These are phyloP conservation scores for Struthio camelus DNA, from an alignment of 2,113 vertebrate species.

Conservation along the genomic window DNA sequence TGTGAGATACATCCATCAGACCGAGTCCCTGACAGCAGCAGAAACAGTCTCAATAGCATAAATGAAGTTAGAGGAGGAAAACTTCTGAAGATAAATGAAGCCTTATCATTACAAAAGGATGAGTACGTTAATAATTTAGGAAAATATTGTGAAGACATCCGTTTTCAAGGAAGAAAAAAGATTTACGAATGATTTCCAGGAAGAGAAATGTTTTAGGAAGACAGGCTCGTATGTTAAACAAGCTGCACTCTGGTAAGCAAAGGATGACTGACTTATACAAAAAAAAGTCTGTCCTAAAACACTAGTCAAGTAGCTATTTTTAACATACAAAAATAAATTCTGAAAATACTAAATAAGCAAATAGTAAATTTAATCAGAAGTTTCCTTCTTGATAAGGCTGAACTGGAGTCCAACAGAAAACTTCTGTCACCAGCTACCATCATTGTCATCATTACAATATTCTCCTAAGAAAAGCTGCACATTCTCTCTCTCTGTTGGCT, in stretches of 20 bases:
- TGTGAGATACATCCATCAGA: background rate
- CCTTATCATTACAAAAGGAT: background rate
- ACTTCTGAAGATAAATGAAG: slow-evolving; percentile 37
- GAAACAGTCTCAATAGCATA: background rate
- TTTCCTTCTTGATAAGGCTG: background rate
- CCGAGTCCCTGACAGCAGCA: background rate
- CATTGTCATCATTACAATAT: background rate
- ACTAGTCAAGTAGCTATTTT: background rate
- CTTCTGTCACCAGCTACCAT: background rate
- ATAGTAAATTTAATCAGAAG: background rate
- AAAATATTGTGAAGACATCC: slow-evolving; percentile 22
- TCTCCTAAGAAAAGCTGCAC: background rate
- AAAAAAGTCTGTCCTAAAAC: background rate
- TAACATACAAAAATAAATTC: background rate
- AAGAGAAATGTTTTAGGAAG: background rate
- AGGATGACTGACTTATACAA: background rate
- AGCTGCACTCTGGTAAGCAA: background rate
- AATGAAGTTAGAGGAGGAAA: background rate
- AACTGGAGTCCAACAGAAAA: background rate
- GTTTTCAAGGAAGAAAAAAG: background rate
- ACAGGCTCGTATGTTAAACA: background rate
- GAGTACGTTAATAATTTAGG: slow-evolving; percentile 3
- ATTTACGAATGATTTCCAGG: too few relatives aligned
- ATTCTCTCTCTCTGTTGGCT: background rate
- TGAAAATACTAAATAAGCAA: background rate